A percentile compares a stretch with the other conserved stretches of the same genome.
Conservation (phyloP, 2,888 invertebrate genomes). For the Sphecodes monilicornis region DNA sequence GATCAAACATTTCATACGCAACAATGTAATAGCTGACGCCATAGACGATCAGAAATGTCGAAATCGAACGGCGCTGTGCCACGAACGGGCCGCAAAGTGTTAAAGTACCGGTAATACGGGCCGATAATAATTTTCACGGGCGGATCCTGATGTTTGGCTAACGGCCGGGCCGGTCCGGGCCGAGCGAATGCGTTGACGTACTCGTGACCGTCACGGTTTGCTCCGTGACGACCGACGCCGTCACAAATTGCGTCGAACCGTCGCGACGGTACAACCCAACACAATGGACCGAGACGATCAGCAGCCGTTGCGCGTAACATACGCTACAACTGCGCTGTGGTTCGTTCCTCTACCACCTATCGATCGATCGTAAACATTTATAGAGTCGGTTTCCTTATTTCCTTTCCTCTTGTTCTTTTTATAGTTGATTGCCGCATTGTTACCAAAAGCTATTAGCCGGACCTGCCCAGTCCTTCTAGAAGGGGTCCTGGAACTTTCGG, state of each 20-base stretch:
- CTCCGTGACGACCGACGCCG: slow-evolving; percentile 26
- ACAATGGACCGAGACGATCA: not conserved
- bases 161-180: not conserved
- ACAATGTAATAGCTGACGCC: not conserved
- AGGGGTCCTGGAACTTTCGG: not conserved
- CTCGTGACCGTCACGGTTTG: slow-evolving; percentile 19
- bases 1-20: not conserved
- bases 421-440: slow-evolving; percentile 4
- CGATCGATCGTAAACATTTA: slow-evolving; percentile 45
- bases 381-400: slow-evolving; percentile 27
- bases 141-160: slow-evolving; percentile 19
- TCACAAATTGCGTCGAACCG: slow-evolving; percentile 37
- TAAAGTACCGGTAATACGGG: not conserved
- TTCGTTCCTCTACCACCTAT: slow-evolving; percentile 26
- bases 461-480: not conserved
- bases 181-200: slow-evolving; percentile 18
- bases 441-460: slow-evolving; percentile 5
- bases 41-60: not conserved
- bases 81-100: not conserved
- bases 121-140: slow-evolving; percentile 38
- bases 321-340: slow-evolving; percentile 18
- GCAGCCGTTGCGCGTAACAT: not conserved
- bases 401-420: slow-evolving; percentile 14
- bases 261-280: not conserved
- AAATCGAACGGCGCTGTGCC: not conserved